These are phyloP conservation scores for Acropternis orthonyx DNA, from an alignment of 2,797 vertebrate genomes.

Conservation along the genomic window DNA sequence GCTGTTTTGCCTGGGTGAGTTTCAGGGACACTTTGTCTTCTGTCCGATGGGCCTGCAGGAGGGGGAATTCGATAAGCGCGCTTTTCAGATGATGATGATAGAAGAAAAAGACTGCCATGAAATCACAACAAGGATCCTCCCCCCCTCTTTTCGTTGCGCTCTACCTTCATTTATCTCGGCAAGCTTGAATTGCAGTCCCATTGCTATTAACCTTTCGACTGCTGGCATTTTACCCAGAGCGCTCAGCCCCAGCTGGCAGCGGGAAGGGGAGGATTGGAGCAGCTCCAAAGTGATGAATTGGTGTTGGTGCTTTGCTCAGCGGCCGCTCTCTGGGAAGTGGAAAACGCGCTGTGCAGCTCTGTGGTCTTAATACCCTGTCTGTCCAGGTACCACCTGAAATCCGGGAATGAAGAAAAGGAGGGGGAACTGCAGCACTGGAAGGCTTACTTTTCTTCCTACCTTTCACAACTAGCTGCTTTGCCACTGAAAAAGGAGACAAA, in stretches of 20 bases:
- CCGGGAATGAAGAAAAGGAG: not conserved
- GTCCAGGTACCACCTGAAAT: not conserved
- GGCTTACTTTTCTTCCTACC: not conserved
- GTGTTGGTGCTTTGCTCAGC: not conserved
- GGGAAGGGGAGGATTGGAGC: not conserved
- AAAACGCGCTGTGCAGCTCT: not conserved
- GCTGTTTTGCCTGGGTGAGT: not conserved
- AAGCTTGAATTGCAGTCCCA: constrained; percentile 31
- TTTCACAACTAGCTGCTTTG: not conserved
- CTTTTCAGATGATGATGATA: not conserved
- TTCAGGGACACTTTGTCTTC: not conserved
- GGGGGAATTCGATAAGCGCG: accelerated
- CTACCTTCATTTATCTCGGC: constrained; percentile 1
- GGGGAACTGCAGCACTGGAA: not conserved
- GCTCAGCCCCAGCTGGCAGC: not conserved
- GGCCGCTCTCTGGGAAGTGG: not conserved
- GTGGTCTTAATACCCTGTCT: not conserved
- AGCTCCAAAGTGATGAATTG: not conserved
- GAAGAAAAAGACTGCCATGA: not conserved
- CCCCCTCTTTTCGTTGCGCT: not conserved
- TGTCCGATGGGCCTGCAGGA: not conserved
- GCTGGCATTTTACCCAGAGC: not conserved
- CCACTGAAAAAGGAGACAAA: not conserved
- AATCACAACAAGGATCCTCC: constrained; percentile 13
- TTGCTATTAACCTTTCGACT: constrained; percentile 50